Evolutionary conservation across 2,797 vertebrate species (phyloP).

Genomic region (Euphonia xanthogaster): DNA sequence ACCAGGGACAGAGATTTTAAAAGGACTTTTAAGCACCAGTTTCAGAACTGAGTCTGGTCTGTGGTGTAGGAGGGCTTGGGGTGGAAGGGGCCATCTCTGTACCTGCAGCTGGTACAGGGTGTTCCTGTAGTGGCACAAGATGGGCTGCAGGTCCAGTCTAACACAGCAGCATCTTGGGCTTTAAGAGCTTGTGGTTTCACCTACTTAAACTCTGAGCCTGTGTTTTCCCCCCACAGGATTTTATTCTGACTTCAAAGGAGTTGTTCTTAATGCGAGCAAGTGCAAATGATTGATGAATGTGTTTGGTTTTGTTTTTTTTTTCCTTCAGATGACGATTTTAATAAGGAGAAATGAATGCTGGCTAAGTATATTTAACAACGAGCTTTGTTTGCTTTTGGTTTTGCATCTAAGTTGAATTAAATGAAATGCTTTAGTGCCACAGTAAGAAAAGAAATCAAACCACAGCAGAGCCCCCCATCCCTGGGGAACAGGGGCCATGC

Average conservation of each 20-base stretch:
- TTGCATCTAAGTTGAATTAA: neutral
- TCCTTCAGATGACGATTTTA: neutral
- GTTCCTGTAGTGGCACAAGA: fast-evolving
- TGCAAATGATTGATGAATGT: neutral
- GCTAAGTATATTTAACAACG: neutral
- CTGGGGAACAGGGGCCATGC: fast-evolving
- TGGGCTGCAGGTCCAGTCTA: neutral
- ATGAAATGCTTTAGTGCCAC: neutral
- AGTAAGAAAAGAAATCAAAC: neutral
- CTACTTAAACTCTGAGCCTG: neutral
- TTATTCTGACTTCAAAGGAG: neutral
- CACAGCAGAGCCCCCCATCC: neutral
- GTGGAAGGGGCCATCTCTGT: neutral
- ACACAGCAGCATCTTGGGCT: neutral
- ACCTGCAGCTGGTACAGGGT: neutral
- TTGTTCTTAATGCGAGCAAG: neutral
- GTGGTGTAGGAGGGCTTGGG: neutral
- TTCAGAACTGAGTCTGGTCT: neutral
- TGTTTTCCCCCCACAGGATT: neutral
- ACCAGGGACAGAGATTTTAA: neutral
- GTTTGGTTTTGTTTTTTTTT: neutral
- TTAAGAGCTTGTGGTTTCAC: neutral
- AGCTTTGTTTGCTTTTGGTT: neutral
- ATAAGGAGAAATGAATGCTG: neutral
- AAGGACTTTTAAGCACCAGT: neutral